These are phyloP conservation scores for Lasioglossum lativentre DNA, from an alignment of 2,888 invertebrate genomes.

Conservation along the genomic window DNA sequence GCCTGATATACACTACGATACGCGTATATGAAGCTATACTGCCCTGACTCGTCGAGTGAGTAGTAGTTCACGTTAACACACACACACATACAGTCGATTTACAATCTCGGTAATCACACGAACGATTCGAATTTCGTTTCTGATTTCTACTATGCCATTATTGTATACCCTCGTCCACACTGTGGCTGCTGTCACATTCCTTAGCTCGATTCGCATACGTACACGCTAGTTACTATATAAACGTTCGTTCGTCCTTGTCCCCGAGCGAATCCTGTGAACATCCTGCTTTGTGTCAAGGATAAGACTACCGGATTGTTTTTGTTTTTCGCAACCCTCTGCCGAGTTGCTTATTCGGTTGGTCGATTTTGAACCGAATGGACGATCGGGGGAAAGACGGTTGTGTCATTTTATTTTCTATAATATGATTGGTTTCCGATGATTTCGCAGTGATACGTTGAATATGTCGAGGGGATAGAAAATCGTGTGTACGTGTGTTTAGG, in stretches of 20 bases:
- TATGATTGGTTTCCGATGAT: neutral
- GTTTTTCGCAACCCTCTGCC: neutral
- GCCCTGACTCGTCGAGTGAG: slow-evolving; percentile 83
- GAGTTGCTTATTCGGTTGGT: neutral
- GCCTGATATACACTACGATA: slow-evolving; percentile 71
- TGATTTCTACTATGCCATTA: neutral
- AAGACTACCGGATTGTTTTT: neutral
- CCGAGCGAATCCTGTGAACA: slow-evolving; percentile 33
- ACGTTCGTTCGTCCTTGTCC: slow-evolving; percentile 20
- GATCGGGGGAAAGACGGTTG: neutral
- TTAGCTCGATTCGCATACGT: neutral
- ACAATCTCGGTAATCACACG: neutral
- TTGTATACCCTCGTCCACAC: neutral
- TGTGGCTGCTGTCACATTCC: neutral
- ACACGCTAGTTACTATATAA: too few species aligned
- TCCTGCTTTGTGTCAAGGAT: slow-evolving; percentile 37
- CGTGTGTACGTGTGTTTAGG: neutral
- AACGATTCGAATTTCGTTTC: neutral
- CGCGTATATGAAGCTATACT: slow-evolving; percentile 83
- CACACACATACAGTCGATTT: neutral
- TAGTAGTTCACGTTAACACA: slow-evolving; percentile 59
- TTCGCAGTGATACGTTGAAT: neutral
- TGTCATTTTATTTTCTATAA: neutral
- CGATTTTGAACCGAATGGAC: neutral
- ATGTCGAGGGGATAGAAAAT: neutral